Conservation (phyloP, 2,113 vertebrate species). For the Bungarus multicinctus region DNA sequence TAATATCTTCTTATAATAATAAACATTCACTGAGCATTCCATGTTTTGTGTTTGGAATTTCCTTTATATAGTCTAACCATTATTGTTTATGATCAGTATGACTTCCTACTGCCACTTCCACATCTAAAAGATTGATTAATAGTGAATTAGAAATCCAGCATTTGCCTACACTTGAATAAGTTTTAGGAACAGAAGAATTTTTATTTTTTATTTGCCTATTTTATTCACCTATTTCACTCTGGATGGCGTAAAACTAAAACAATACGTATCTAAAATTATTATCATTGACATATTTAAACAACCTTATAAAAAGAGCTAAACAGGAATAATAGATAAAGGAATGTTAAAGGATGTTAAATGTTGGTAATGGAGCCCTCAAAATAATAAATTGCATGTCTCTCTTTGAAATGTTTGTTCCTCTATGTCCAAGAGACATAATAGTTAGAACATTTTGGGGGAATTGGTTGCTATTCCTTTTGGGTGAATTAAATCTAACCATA, state of each 20-base stretch:
- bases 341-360: neutral
- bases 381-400: neutral
- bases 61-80: neutral
- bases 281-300: neutral
- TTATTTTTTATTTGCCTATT: neutral
- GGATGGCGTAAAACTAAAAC: neutral
- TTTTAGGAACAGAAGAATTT: neutral
- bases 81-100: neutral
- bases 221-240: neutral
- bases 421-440: neutral
- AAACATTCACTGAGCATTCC: neutral
- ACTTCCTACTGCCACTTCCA: neutral
- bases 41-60: neutral
- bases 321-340: neutral
- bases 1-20: neutral
- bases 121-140: neutral
- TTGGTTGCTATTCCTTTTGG: neutral
- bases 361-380: neutral
- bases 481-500: neutral
- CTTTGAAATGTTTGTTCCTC: neutral
- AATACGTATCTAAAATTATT: neutral
- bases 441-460: neutral
- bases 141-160: neutral
- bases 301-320: neutral
- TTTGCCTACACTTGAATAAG: neutral